Percentiles rank a stretch among this genome's conserved stretches.
Evolutionary conservation across 2,113 vertebrate species (phyloP).

Genomic region (Gadus chalcogrammus): DNA sequence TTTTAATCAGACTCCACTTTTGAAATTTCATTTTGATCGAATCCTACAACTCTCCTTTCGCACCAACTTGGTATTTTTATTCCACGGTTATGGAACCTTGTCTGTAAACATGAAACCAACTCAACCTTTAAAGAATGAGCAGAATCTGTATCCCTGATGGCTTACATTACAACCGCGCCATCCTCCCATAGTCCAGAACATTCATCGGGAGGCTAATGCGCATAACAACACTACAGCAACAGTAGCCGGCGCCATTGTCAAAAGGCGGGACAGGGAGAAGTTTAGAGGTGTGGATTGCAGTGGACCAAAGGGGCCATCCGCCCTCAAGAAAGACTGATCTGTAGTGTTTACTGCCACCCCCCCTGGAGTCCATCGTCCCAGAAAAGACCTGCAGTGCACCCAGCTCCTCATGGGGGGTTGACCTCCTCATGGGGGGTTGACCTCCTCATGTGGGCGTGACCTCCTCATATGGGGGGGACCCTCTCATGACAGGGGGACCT

Average conservation of each 20-base stretch:
- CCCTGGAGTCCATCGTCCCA: neutral
- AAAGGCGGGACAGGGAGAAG: no score
- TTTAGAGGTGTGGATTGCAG: no score
- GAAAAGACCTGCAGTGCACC: no score
- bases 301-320: no score
- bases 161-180: neutral
- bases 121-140: neutral
- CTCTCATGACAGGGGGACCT: no score
- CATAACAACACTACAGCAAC: neutral
- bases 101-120: conserved; percentile 8
- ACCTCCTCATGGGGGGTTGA: no score
- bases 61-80: neutral
- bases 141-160: conserved; percentile 26
- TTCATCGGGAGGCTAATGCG: neutral
- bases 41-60: conserved; percentile 2
- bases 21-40: no score
- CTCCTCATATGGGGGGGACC: no score
- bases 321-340: neutral
- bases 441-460: no score
- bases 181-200: neutral
- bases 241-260: no score
- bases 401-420: no score
- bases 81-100: neutral
- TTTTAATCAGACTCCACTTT: no score
- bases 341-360: neutral